These are phyloP conservation scores for Phenacoccus solenopsis DNA, from an alignment of 1,140 invertebrate genomes.

Conservation along the genomic window DNA sequence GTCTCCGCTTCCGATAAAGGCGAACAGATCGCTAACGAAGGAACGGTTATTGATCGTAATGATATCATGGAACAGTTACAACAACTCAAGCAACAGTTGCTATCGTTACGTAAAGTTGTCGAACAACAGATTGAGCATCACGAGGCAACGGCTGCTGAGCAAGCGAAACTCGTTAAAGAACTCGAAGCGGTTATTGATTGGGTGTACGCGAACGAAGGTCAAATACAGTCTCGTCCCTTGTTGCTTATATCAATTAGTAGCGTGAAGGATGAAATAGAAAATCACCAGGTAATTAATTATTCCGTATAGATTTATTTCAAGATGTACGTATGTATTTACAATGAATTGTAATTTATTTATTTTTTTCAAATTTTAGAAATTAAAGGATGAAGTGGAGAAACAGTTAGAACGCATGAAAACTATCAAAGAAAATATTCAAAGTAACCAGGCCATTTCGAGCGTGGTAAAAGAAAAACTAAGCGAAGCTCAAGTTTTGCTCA, in stretches of 20 bases:
- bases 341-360: neutral
- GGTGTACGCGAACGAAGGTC: constrained; percentile 70
- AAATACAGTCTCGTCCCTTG: constrained; percentile 66
- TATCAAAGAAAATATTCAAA: constrained; percentile 51
- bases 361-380: constrained; percentile 30
- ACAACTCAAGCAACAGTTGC: constrained; percentile 68
- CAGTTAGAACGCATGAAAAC: constrained; percentile 54
- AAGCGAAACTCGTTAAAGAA: constrained; percentile 64
- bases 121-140: constrained; percentile 76
- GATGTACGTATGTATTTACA: neutral
- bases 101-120: constrained; percentile 43
- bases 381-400: constrained; percentile 54
- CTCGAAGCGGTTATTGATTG: constrained; percentile 68
- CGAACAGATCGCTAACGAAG: constrained; percentile 77
- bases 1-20: constrained; percentile 80
- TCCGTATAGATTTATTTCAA: neutral
- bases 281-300: constrained; percentile 47
- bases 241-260: constrained; percentile 62
- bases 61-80: constrained; percentile 76
- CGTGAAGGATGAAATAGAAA: constrained; percentile 66
- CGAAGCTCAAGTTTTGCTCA: constrained; percentile 60
- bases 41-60: constrained; percentile 70
- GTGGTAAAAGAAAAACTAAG: constrained; percentile 68
- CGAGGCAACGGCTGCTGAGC: constrained; percentile 72
- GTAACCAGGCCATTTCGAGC: constrained; percentile 62